Evolutionary conservation across 2,113 vertebrate genomes (phyloP).

Genomic region (Pogonocichla stellata): DNA sequence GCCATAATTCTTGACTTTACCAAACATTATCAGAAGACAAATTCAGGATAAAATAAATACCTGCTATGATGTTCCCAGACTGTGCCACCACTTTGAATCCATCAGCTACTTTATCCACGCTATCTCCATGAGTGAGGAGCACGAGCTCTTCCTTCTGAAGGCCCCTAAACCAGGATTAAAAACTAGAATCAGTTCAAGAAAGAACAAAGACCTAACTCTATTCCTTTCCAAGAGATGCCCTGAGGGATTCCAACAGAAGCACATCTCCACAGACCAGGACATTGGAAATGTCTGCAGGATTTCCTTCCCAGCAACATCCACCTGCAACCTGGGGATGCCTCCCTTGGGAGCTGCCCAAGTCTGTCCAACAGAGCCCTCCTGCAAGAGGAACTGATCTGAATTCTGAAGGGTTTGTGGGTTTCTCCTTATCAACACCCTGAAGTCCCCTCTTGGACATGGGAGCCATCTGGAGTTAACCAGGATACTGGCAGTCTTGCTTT

Average conservation of each 20-base stretch:
- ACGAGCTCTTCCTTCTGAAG: constrained; percentile 97
- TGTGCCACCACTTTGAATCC: constrained; percentile 97
- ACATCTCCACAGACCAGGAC: accelerated
- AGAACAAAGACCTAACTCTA: not conserved
- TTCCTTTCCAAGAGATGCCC: not conserved
- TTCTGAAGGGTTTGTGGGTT: too few species aligned
- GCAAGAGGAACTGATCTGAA: not conserved
- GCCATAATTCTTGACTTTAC: not conserved
- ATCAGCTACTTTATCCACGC: constrained; percentile 98
- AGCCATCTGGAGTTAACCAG: not conserved
- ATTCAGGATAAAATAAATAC: constrained; percentile 68
- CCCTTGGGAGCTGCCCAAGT: accelerated
- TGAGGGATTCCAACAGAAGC: not conserved
- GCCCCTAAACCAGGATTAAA: constrained; percentile 77
- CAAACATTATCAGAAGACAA: not conserved
- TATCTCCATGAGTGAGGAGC: constrained; percentile 95
- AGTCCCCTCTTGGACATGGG: accelerated
- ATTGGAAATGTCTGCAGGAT: not conserved
- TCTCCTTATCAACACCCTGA: not conserved
- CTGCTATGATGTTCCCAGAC: constrained; percentile 95
- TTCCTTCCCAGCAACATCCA: not conserved
- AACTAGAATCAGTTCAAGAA: not conserved
- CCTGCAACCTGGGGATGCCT: not conserved
- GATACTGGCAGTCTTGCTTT: not conserved
- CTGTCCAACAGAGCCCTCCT: not conserved